Evolutionary conservation across 2,888 invertebrate species (phyloP), one percentile per base, ranked within the genome.

Genomic region (Calliphora vomitoria): DNA sequence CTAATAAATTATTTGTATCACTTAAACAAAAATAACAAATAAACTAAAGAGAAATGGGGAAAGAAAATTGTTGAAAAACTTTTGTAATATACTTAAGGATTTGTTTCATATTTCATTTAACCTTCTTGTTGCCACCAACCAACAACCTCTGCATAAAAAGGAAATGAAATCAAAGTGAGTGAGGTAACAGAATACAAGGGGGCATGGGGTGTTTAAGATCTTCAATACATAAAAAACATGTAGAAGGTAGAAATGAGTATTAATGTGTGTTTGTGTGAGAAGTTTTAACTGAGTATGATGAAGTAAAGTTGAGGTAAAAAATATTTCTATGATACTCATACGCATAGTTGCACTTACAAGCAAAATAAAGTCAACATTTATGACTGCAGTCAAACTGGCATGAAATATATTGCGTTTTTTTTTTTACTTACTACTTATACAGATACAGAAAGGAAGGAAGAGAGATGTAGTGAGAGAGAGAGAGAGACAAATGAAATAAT

Each of bases 301-400:
- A 74, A 66, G 13, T n/a, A 18, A 53, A 71, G 53, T 71, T 83
- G 55, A 76, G 76, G 71, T 83, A 83, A 53, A 44, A 55, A 18
- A 66, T 83, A 64, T 50, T 60, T 84, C 50, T 69, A 44, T 69
- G 44, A 75, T 72, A 86, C 86, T 86, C 75, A 80, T 71, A 83
- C 86, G 86, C 83, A 80, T 58, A 81, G 81, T 85, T 87, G 87
- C 68, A 78, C 78, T 78, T 84, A 55, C 68, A 66, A 74, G 74
- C n/a, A 79, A 78, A 85, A 78, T 84, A 85, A 87, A 85, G 87
- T 79, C 87, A 87, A 87, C 87, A 79, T 87, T 85, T 87, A 87
- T 79, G 85, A 79, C 85, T 85, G 64, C 84, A 87, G 79, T 85
- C 79, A 87, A 87, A 87, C 62, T 79, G 82, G 79, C 82, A 85